A percentile compares a stretch with the other conserved stretches of the same genome.
Conservation (phyloP, 2,113 vertebrate species). For the Barbus barbus region DNA sequence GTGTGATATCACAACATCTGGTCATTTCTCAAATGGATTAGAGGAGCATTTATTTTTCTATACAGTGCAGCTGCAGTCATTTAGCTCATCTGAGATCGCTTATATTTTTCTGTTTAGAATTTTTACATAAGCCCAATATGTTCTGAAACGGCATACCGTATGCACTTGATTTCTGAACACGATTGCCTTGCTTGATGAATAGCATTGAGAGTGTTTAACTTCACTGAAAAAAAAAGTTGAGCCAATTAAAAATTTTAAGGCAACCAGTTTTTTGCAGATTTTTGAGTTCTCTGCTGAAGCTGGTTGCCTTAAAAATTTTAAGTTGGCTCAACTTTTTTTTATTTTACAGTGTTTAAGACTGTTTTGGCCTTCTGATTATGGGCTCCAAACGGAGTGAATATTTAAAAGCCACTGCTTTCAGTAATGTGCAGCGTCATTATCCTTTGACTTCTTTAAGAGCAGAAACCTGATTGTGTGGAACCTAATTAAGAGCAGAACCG, state of each 20-base stretch:
- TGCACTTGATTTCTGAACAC: conserved; percentile 6
- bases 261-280: too few relatives aligned
- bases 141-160: background rate
- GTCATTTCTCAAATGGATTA: conserved; percentile 39
- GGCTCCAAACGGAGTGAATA: background rate
- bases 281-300: too few relatives aligned
- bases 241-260: too few relatives aligned
- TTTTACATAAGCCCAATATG: conserved; percentile 14
- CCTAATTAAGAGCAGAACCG: background rate
- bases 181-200: background rate
- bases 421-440: background rate
- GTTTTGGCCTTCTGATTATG: background rate
- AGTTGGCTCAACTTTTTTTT: too few relatives aligned
- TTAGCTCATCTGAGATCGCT: background rate
- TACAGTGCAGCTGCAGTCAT: background rate
- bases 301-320: too few relatives aligned
- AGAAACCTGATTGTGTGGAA: background rate
- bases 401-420: background rate
- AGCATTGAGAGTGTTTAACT: conserved; percentile 4
- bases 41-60: background rate
- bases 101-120: background rate
- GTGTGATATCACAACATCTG: conserved; percentile 46
- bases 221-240: too few relatives aligned
- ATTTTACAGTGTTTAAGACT: too few relatives aligned
- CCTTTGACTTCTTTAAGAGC: background rate